phyloP scores from a whole-genome alignment of 2,797 vertebrate genomes.

The Anomalospiza imberbis region DNA sequence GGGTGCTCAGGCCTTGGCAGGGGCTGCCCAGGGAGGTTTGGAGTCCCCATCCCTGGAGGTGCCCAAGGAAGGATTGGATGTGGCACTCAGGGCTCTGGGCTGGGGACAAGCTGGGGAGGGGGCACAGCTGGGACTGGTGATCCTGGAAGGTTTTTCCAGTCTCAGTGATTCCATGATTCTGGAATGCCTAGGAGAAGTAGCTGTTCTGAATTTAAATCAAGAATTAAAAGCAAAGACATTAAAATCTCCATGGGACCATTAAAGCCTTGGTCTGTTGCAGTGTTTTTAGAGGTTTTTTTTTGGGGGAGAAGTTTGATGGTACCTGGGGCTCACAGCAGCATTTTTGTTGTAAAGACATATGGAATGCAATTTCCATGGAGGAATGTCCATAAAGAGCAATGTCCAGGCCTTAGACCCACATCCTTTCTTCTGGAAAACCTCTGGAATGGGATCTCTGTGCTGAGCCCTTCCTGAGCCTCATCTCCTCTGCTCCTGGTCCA shows the following conservation, averaged over 20 bases:
- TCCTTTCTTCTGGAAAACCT: neutral
- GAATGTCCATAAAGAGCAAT: neutral
- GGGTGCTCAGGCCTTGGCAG: neutral
- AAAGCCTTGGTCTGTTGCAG: neutral
- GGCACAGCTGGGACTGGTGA: neutral
- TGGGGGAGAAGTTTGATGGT: neutral
- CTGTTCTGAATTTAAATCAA: neutral
- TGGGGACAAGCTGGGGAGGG: neutral
- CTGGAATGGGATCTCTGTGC: neutral
- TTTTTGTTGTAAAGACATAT: neutral
- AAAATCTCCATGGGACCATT: neutral
- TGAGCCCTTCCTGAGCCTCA: neutral
- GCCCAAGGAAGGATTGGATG: accelerated
- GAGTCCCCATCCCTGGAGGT: neutral
- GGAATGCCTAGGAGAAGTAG: accelerated
- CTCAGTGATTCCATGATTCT: neutral
- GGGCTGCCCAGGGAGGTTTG: neutral
- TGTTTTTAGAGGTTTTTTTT: neutral
- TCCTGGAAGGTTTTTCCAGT: neutral
- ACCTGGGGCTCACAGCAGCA: too few species aligned
- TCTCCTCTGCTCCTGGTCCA: neutral
- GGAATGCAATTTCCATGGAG: neutral
- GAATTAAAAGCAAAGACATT: neutral
- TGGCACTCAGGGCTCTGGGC: neutral
- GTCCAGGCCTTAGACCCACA: neutral